Base-by-base conservation (phyloP, 2,113 vertebrate species). In the Hyla sarda region DNA sequence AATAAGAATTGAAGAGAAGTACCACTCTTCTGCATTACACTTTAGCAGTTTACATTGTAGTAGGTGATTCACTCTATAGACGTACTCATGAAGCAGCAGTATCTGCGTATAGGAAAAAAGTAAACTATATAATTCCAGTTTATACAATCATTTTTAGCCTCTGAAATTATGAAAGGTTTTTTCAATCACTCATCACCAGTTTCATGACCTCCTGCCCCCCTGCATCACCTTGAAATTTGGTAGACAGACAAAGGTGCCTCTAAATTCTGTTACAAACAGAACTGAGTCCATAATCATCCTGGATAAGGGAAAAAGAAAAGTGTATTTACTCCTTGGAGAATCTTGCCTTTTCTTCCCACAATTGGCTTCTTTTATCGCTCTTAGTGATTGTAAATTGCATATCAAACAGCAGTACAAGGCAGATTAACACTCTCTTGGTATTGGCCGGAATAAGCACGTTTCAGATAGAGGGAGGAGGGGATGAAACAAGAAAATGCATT, bases 341-440 rank as follows among this genome's bases (percentile, higher is more conserved):
- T 80, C 48, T 79, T 37, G 21, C 37, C 47, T 69, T 81, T 80
- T 73, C 84, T 86, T 79, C 65, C 76, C 84, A 86, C 76, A 86
- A 60, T 86, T 72, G 62, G 48, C 48, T 86, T 81, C 84, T 86
- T 86, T 86, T 81, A 86, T 81, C 84, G 71, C 65, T 80, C 34
- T 58, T 86, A 80, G 62, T 58, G 76, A 86, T 37, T 86, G 65
- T 86, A 86, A 86, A 86, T 86, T 86, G 76, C 84, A 86, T 86
- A 86, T 86, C 76, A 86, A 86, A 86, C 84, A 85, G 84, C 84
- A 79, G 84, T 85, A 85, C 84, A 80, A 86, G 84, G 67, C 62
- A 86, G 84, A 86, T 86, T 86, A 86, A 86, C 62, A 52, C 84
- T 81, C 84, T 86, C 76, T 81, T 81, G 60, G 84, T 86, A 86